Conservation (phyloP, 30 jellyfish, hydroid and myxozoan species). For the Hydra vulgaris region DNA sequence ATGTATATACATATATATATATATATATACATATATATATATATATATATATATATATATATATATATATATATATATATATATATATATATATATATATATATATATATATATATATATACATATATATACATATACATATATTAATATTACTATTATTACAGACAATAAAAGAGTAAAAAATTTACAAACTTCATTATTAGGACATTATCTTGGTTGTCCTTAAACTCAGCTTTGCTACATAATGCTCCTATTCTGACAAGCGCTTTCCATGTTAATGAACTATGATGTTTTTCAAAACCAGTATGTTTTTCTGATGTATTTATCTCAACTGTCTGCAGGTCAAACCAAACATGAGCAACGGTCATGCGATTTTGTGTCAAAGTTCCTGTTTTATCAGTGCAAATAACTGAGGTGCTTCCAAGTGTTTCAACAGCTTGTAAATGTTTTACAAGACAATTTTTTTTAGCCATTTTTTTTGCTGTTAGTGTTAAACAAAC, state of each 20-base stretch:
- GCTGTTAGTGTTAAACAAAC: slow-evolving; percentile 70
- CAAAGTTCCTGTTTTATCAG: slow-evolving; percentile 22
- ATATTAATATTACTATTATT: not conserved
- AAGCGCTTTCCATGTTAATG: slow-evolving; percentile 84
- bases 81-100: too few relatives aligned
- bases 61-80: too few relatives aligned
- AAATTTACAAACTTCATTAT: slow-evolving; percentile 2
- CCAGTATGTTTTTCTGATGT: slow-evolving; percentile 96
- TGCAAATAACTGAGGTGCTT: not conserved
- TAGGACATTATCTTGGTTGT: slow-evolving; percentile 48
- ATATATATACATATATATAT: too few relatives aligned
- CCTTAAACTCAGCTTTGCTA: slow-evolving; percentile 91
- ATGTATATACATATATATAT: too few relatives aligned
- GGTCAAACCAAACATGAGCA: slow-evolving; percentile 89
- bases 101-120: too few relatives aligned
- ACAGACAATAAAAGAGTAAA: not conserved
- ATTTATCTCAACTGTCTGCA: slow-evolving; percentile 68
- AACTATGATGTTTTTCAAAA: slow-evolving; percentile 72
- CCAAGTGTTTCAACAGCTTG: slow-evolving; percentile 99
- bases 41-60: too few relatives aligned
- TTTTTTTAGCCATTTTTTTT: not conserved
- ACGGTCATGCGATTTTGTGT: slow-evolving; percentile 21
- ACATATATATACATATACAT: too few relatives aligned
- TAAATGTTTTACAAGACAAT: slow-evolving; percentile 59
- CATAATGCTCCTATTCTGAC: slow-evolving; percentile 82